Evolutionary conservation across 2,888 invertebrate species (phyloP).

Genomic region (Drosophila pseudotalamancana): DNA sequence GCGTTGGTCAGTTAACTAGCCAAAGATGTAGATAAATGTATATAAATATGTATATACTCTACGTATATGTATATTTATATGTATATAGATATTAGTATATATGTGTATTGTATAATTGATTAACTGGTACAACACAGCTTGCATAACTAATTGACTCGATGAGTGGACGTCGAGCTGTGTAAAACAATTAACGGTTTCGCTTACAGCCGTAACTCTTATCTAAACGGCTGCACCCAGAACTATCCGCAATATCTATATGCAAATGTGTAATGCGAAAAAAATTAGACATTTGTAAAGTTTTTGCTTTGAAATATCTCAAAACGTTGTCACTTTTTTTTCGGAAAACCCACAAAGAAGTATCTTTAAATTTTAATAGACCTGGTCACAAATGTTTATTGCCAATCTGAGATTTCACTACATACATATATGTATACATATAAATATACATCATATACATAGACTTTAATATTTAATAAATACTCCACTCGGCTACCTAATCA

Average conservation of each 20-base stretch:
- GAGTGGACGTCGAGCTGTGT: not conserved
- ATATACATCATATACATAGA: not conserved
- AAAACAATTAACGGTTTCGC: not conserved
- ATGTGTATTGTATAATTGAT: not conserved
- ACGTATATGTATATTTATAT: not conserved
- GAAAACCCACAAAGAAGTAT: too few relatives aligned
- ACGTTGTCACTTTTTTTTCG: too few relatives aligned
- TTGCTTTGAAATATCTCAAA: not conserved
- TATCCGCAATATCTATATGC: not conserved
- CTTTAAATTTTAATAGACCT: too few relatives aligned
- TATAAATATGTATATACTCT: not conserved
- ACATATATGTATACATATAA: not conserved
- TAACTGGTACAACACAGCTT: not conserved
- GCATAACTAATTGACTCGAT: conserved; percentile 7
- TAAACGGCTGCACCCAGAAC: not conserved
- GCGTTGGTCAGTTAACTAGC: conserved; percentile 56
- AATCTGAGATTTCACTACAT: too few relatives aligned
- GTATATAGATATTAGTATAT: not conserved
- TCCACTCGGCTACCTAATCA: conserved; percentile 12
- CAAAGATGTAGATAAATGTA: not conserved
- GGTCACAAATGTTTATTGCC: too few relatives aligned
- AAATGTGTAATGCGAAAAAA: too few relatives aligned
- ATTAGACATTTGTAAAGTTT: too few relatives aligned
- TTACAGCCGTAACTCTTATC: conserved; percentile 1
- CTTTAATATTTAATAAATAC: conserved; percentile 1